phyloP scores from a whole-genome alignment of 2,797 vertebrate species.

The Cetoscarus ocellatus region DNA sequence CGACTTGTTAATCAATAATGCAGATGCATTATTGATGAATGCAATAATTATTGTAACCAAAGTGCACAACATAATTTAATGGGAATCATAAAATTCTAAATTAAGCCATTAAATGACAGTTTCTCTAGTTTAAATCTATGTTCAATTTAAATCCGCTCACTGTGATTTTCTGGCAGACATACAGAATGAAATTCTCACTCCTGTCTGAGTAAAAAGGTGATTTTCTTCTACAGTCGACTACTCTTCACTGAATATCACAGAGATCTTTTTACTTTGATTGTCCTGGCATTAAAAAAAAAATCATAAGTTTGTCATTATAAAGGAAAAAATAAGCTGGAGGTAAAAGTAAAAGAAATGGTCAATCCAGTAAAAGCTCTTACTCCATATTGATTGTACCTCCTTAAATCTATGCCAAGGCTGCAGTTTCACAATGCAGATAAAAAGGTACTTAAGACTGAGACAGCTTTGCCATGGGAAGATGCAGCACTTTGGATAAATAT shows the following conservation, averaged over 20 bases:
- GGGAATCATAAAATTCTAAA: neutral
- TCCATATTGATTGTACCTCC: slow-evolving; percentile 40
- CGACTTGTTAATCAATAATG: neutral
- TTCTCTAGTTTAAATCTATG: neutral
- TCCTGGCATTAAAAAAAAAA: slow-evolving; percentile 16
- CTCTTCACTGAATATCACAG: neutral
- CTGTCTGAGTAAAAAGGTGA: neutral
- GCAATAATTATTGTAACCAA: neutral
- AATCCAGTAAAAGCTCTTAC: slow-evolving; percentile 9
- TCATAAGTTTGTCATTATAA: slow-evolving; percentile 12
- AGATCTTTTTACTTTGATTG: slow-evolving; percentile 24
- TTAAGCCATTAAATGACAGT: neutral
- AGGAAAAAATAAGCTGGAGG: neutral
- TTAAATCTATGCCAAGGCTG: neutral
- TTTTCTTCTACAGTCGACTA: neutral
- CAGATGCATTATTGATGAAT: neutral
- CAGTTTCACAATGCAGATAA: slow-evolving; percentile 20
- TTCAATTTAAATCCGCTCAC: neutral
- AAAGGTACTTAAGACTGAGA: slow-evolving; percentile 13
- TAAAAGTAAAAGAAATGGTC: neutral
- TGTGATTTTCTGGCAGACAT: neutral
- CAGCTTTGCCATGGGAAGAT: neutral
- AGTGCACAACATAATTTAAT: neutral
- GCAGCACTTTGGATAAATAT: slow-evolving; percentile 3
- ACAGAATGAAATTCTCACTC: neutral